phyloP scores from a whole-genome alignment of 2,113 vertebrate genomes.

The Callipepla californica region DNA sequence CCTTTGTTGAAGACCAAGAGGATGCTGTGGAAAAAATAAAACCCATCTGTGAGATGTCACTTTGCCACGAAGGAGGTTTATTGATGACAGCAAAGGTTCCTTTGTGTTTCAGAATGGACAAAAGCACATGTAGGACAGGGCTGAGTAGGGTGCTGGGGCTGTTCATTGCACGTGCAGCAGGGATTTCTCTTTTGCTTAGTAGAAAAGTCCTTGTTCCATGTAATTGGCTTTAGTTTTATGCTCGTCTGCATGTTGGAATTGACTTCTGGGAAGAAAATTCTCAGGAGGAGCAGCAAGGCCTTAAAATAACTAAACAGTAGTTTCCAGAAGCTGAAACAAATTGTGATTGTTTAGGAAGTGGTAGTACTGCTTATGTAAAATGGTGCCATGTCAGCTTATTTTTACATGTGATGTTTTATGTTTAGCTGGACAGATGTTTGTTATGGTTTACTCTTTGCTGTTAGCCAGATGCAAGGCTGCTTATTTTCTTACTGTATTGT shows the following conservation, averaged over 20 bases:
- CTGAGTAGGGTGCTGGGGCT: background rate
- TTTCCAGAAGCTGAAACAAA: conserved; percentile 19
- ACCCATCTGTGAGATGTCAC: background rate
- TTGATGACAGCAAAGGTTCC: background rate
- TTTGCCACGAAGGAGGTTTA: background rate
- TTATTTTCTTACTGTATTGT: conserved; percentile 44
- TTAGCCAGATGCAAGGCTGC: conserved; percentile 27
- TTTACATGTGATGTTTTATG: conserved; percentile 47
- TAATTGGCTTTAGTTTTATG: background rate
- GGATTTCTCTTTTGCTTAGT: background rate
- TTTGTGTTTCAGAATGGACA: background rate
- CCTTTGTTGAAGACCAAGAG: background rate
- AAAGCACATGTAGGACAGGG: accelerated
- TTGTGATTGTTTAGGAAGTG: conserved; percentile 31
- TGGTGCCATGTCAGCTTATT: conserved; percentile 33
- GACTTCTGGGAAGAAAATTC: background rate
- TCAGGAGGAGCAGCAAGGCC: background rate
- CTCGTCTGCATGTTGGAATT: background rate
- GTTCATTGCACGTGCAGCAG: background rate
- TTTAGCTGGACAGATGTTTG: conserved; percentile 53
- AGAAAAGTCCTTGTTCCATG: background rate
- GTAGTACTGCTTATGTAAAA: conserved; percentile 52
- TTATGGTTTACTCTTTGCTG: conserved; percentile 40
- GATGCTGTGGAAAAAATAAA: background rate
- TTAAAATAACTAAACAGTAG: background rate